A percentile compares a stretch with the other conserved stretches of the same genome.
Evolutionary conservation across 1,140 invertebrate genomes (phyloP).

Genomic region (Pseudomyrmex dendroicus): DNA sequence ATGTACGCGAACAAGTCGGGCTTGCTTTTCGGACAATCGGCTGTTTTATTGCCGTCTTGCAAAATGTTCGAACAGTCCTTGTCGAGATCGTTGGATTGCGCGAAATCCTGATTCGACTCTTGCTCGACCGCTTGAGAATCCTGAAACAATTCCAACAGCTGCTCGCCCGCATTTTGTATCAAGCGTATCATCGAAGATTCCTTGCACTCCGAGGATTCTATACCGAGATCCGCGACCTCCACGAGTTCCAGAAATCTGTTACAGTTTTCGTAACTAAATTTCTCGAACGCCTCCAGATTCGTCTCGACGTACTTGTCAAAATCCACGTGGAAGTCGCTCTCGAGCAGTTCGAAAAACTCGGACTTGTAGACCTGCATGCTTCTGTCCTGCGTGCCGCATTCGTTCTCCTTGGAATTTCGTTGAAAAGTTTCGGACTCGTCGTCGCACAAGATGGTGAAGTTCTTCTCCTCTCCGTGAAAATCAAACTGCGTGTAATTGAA

Average conservation of each 20-base stretch:
- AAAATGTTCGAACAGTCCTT: conserved; percentile 59
- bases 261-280: conserved; percentile 70
- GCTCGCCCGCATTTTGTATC: conserved; percentile 74
- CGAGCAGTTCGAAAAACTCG: conserved; percentile 70
- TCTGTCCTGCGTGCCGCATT: conserved; percentile 60
- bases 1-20: conserved; percentile 31
- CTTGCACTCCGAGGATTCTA: conserved; percentile 47
- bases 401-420: conserved; percentile 34
- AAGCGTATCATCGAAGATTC: conserved; percentile 68
- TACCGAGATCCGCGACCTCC: conserved; percentile 59
- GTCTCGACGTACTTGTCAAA: conserved; percentile 70
- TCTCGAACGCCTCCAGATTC: conserved; percentile 74
- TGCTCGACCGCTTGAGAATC: conserved; percentile 59
- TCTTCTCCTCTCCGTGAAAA: conserved; percentile 57
- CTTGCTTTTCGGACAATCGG: conserved; percentile 23
- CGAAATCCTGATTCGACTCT: conserved; percentile 29
- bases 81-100: conserved; percentile 31
- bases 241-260: conserved; percentile 75
- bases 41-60: conserved; percentile 40
- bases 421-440: conserved; percentile 27
- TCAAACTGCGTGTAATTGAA: conserved; percentile 64
- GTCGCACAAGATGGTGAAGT: conserved; percentile 15
- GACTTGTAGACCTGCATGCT: conserved; percentile 57
- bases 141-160: conserved; percentile 76
- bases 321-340: conserved; percentile 64